Base-by-base conservation (phyloP, 2,888 invertebrate species). In the Dolichopus griseipennis region DNA sequence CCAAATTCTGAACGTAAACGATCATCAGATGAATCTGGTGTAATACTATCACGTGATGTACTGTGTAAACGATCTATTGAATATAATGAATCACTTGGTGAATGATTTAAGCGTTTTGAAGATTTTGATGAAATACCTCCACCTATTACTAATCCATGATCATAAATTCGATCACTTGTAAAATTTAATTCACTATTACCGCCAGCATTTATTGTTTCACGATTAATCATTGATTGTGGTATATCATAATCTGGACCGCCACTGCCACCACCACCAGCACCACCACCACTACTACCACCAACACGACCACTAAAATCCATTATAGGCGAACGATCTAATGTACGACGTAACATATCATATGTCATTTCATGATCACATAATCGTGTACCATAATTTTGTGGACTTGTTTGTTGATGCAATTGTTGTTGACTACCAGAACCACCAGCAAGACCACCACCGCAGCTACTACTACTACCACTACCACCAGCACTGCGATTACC, bases 351-450 rank as follows among this genome's bases (percentile, higher is more conserved):
- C 74, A 80, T 77, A 66, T 81, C 81, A 70, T 80, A 81, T 43
- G 81, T 79, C 12, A 81, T 72, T 69, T 81, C 81, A 68, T 81
- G 81, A 71, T 81, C 81, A 69, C 81, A 81, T 4, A 81, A 72
- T 1, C 81, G 75, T 0, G 79, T 81, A 22, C 81, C 81, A 67
- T 81, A 81, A 71, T 77, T 79, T 68, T 78, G 79, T 5, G 81
- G 81, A 68, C 81, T 81, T 0, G 78, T 78, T 64, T 76, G 77
- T 18, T 77, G 77, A 20, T 72, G 70, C 7, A 65, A 64, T 18
- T 63, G 73, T 2, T 75, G 72, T 1, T 75, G 75, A 0, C 69
- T 70, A 21, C 68, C 52, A 15, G 68, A 65, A 65, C 70, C 66
- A 18, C 65, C 68, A 7, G 67, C 68, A 18, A 68, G 68, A 41